Evolutionary conservation across 2,888 invertebrate genomes (phyloP), one percentile per base, ranked within the genome.

Genomic region (Podabrus alpinus): DNA sequence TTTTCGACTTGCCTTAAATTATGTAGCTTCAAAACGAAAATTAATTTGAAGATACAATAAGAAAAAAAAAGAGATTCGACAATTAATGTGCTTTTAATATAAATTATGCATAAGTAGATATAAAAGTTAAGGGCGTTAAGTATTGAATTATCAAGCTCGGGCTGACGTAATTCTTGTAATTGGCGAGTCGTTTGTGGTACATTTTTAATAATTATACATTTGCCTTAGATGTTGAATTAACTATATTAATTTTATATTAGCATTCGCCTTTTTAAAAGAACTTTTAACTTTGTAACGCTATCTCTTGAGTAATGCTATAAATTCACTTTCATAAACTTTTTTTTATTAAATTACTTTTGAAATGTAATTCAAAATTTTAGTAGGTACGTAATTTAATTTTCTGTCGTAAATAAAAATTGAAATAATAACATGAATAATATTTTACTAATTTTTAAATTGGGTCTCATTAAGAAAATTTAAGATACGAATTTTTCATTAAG

Each of bases 101-200:
- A 82, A 84, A 84, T 84, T 84, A 84, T 84, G 82, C 83, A 84
- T 77, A 80, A 82, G 81, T 81, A 82, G 80, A 84, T 83, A 84
- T 83, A 83, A 83, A 84, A 83, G 83, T 82, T 82, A 83, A 83
- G 83, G 82, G 83, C 80, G 81, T 77, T 73, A 80, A 78, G 81
- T 82, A 84, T 84, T 83, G 82, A 81, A 84, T 84, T 84, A 84
- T 81, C 80, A 80, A 80, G 80, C 80, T 80, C 79, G 80, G 82
- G 81, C 82, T 81, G 82, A 82, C 82, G 82, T 83, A 83, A 83
- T 83, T 83, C 82, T 75, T 77, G 78, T 84, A 84, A 83, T 83
- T 83, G 84, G 81, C 81, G 83, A 81, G 78, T 80, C 84, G 82
- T 83, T 83, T 84, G 83, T 82, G 84, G 83, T 82, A 82, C 81